Evolutionary conservation across 37 sponge, comb jelly and placozoan species (phyloP).

Genomic region (Axinella damicornis): DNA sequence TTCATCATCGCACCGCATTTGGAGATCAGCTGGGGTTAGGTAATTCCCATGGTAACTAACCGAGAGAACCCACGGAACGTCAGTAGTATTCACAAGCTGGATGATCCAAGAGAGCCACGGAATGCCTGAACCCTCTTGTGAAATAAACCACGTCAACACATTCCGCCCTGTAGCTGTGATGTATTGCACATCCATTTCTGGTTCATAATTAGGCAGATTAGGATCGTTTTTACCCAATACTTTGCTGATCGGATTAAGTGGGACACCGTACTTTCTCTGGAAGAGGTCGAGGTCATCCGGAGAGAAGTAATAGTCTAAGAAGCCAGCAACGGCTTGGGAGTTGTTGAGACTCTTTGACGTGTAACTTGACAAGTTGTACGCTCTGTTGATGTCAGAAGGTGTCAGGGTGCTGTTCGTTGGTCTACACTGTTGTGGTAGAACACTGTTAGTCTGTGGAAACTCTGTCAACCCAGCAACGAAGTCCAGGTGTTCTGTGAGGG

Average conservation of each 20-base stretch:
- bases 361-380: slow-evolving; percentile 62
- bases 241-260: slow-evolving; percentile 34
- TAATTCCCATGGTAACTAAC: slow-evolving; percentile 81
- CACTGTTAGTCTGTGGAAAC: slow-evolving; percentile 30
- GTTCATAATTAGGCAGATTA: slow-evolving; percentile 60
- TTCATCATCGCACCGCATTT: slow-evolving; percentile 58
- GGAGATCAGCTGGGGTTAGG: slow-evolving; percentile 46
- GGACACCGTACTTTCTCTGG: slow-evolving; percentile 54
- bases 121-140: slow-evolving; percentile 82
- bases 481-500: slow-evolving; percentile 47
- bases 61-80: slow-evolving; percentile 75
- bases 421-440: neutral
- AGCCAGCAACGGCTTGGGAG: slow-evolving; percentile 82
- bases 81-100: slow-evolving; percentile 71
- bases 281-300: slow-evolving; percentile 70
- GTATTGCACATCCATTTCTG: slow-evolving; percentile 85
- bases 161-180: slow-evolving; percentile 57
- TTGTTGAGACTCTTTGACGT: slow-evolving; percentile 35
- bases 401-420: neutral
- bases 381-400: slow-evolving; percentile 45
- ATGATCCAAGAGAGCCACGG: slow-evolving; percentile 84
- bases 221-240: slow-evolving; percentile 55
- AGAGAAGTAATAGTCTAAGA: slow-evolving; percentile 79
- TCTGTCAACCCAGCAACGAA: slow-evolving; percentile 51
- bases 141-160: slow-evolving; percentile 76